Base-by-base conservation (phyloP, 2,888 invertebrate species). In the Limnephilus rhombicus region DNA sequence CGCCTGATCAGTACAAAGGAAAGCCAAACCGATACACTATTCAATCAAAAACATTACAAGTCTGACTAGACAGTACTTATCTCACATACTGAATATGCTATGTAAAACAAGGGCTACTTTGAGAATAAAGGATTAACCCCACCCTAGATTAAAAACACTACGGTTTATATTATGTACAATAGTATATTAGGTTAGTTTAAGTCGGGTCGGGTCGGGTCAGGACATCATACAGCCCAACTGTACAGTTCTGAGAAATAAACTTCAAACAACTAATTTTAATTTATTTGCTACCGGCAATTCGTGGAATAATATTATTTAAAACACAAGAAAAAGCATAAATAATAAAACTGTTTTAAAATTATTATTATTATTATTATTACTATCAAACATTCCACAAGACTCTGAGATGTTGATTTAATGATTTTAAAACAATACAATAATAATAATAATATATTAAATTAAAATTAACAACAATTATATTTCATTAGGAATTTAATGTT, bases 51-150 rank as follows among this genome's bases (percentile, higher is more conserved):
- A 41, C 87, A 41, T 92, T 83, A 90, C 85, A 80, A 93, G 93
- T 91, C 93, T 93, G 93, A 93, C 93, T 93, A 93, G 93, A 93
- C 93, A 91, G 93, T 93, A 92, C 68, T 92, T 91, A 89, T 90
- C 90, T 93, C 91, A 88, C 68, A 90, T 93, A 92, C 90, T 91
- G 92, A 92, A 89, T 91, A 81, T 90, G 85, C 82, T 91, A 89
- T 85, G 53, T 49, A 87, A 87, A 80, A 29, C 29, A 41, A n/a
- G 13, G 24, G 81, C 90, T 90, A 90, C 91, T 90, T 41, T 45
- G 85, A 89, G 45, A 89, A 85, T n/a, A 81, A 90, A 53, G 81
- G 80, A 41, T 81, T 68, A n/a, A 68, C 68, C 68, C 68, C 68
- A 68, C 68, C 68, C 68, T 68, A 68, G 1, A 68, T 68, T 68